phyloP scores from a whole-genome alignment of 2,888 invertebrate species.

The Drosophila atroscutellata region DNA sequence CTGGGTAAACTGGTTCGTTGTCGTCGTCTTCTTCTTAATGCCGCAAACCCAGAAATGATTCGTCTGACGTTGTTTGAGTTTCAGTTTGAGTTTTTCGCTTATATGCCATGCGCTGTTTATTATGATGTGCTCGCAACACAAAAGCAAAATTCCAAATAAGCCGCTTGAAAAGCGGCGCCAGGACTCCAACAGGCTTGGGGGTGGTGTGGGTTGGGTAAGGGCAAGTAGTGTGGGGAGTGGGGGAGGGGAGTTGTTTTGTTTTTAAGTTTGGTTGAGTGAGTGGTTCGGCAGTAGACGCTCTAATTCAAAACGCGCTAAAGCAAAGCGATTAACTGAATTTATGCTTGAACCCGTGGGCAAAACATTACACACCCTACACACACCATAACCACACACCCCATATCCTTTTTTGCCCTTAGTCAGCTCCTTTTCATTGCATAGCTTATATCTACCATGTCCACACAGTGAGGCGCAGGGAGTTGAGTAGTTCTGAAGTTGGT shows the following conservation, averaged over 20 bases:
- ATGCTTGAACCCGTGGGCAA: constrained; percentile 14
- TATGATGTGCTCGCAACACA: constrained; percentile 63
- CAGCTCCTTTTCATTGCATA: constrained; percentile 17
- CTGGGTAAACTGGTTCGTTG: constrained; percentile 48
- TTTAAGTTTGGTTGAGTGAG: constrained; percentile 13
- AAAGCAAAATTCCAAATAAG: constrained; percentile 74
- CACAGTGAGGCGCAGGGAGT: neutral
- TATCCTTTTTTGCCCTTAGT: constrained; percentile 2
- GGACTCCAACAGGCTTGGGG: constrained; percentile 22
- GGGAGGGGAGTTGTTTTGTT: neutral
- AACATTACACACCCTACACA: constrained; percentile 19
- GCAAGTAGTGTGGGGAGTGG: neutral
- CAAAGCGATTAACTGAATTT: constrained; percentile 61
- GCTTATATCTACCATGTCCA: neutral
- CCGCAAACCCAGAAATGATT: constrained; percentile 47
- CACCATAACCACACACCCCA: constrained; percentile 5
- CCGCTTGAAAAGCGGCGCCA: constrained; percentile 53
- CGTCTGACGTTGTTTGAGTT: constrained; percentile 37
- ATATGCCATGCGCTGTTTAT: constrained; percentile 46
- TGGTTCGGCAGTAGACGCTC: neutral
- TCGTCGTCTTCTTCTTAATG: constrained; percentile 20
- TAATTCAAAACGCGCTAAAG: constrained; percentile 46
- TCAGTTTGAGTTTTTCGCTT: constrained; percentile 32
- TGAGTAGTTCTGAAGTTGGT: neutral
- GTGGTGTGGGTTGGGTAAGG: neutral